phyloP scores from a whole-genome alignment of 2,113 vertebrate species.

The Podarcis cretensis region DNA sequence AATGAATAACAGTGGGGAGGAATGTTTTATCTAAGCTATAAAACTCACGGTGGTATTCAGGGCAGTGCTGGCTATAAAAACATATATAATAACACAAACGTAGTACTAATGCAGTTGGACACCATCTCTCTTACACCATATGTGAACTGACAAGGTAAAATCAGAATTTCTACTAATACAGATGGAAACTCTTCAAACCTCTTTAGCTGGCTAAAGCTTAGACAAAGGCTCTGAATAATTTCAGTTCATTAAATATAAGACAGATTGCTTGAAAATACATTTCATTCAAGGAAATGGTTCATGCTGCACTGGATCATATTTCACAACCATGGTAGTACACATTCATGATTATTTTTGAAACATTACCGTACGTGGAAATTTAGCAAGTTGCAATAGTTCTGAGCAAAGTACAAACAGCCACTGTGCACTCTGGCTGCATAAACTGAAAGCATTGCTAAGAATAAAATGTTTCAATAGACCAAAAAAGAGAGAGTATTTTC shows the following conservation, averaged over 20 bases:
- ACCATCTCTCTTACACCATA: constrained; percentile 7
- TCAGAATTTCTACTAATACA: constrained; percentile 28
- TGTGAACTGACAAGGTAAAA: constrained; percentile 44
- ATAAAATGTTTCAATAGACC: background rate
- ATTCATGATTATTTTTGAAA: background rate
- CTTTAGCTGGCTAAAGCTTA: constrained; percentile 31
- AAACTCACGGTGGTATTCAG: background rate
- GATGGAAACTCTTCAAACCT: constrained; percentile 16
- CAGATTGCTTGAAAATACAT: background rate
- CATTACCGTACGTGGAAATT: background rate
- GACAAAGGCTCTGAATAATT: background rate
- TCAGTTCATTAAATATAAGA: constrained; percentile 17
- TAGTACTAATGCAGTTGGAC: constrained; percentile 8
- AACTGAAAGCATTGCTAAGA: background rate
- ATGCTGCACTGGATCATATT: constrained; percentile 35
- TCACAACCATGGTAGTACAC: constrained; percentile 18
- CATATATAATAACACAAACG: constrained; percentile 26
- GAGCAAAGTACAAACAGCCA: background rate
- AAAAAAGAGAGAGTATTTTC: background rate
- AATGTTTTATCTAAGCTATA: constrained; percentile 14
- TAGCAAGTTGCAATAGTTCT: background rate
- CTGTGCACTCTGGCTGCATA: background rate
- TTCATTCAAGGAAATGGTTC: constrained; percentile 3
- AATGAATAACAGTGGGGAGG: constrained; percentile 26
- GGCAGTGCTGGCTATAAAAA: constrained; percentile 18